Conservation (phyloP, 2,113 vertebrate species). For the Dipodomys stephensi region DNA sequence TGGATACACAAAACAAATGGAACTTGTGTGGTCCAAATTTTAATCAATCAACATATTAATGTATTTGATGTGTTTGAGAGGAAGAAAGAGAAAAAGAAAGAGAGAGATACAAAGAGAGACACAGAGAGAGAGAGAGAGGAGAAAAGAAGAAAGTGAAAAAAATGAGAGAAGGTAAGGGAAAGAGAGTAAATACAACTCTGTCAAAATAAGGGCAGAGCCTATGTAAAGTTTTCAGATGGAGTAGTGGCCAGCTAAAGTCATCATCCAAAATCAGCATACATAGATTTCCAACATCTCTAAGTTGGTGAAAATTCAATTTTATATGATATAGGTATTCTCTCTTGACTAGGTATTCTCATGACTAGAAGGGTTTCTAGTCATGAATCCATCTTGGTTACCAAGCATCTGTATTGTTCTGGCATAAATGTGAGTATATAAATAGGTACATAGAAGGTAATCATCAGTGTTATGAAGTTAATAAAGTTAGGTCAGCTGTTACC, state of each 20-base stretch:
- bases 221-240: no score
- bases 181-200: background rate
- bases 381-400: background rate
- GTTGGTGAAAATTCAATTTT: background rate
- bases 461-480: background rate
- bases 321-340: background rate
- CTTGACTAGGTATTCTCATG: background rate
- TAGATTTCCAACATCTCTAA: background rate
- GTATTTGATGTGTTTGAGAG: background rate
- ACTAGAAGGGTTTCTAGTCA: background rate
- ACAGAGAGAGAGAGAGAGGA: no score
- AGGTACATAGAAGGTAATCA: background rate
- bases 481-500: background rate
- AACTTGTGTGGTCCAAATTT: background rate
- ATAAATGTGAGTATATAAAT: background rate
- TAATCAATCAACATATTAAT: background rate
- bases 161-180: background rate
- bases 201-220: no score
- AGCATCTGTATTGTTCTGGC: background rate
- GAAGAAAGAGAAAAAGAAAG: background rate
- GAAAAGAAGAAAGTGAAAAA: background rate
- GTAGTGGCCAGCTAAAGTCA: background rate
- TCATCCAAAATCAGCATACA: background rate
- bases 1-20: background rate
- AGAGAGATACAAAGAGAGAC: background rate